Conservation (phyloP, 2,113 vertebrate genomes). For the Nasalis larvatus region DNA sequence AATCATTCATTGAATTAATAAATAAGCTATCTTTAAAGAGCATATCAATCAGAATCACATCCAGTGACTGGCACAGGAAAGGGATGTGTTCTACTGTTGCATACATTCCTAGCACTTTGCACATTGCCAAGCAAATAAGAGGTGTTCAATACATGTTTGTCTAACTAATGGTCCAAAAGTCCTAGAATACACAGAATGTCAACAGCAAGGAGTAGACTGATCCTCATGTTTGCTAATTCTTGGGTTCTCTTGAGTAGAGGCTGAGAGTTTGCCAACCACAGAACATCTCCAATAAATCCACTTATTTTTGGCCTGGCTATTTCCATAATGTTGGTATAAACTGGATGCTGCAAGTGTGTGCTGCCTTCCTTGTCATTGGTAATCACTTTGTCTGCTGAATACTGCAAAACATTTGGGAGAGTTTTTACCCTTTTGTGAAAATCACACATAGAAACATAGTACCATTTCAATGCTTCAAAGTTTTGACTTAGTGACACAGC, state of each 20-base stretch:
- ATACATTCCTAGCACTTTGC: background rate
- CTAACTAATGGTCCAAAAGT: background rate
- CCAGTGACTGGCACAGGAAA: background rate
- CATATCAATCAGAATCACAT: background rate
- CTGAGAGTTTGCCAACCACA: background rate
- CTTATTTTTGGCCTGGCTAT: background rate
- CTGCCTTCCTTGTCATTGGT: background rate
- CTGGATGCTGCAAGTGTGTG: background rate
- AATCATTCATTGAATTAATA: background rate
- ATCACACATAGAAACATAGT: background rate
- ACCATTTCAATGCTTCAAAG: background rate
- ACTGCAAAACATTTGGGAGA: background rate
- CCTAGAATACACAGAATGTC: background rate
- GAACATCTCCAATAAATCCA: background rate
- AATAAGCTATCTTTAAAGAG: background rate
- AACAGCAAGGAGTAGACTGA: background rate
- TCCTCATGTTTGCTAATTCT: background rate
- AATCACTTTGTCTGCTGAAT: background rate
- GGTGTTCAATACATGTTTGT: background rate
- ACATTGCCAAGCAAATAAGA: background rate
- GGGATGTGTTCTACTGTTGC: background rate
- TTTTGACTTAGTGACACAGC: background rate
- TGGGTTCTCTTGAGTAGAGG: background rate
- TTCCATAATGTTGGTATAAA: background rate
- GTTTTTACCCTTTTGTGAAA: constrained; percentile 13